Evolutionary conservation across 2,888 invertebrate genomes (phyloP), one percentile per base, ranked within the genome.

Genomic region (Callosobruchus maculatus): DNA sequence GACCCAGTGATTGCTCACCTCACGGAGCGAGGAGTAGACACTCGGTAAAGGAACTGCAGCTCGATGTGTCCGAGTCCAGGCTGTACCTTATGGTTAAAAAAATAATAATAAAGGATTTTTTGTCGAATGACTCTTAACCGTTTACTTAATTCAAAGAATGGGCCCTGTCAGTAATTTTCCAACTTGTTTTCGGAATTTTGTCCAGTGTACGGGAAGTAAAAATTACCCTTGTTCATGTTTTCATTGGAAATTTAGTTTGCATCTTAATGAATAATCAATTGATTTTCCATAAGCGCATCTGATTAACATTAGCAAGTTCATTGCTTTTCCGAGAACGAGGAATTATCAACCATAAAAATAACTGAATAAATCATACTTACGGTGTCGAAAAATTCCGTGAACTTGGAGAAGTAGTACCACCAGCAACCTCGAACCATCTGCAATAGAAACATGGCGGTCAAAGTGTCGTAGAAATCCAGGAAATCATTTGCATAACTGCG

Each of bases 361-460:
- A 18, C 13, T 49, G 49, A 49, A 49, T 49, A 18, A 49, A 49
- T 49, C 18, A 49, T 49, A 87, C 90, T 90, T 84, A 97, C 93
- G 83, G 98, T 98, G 89, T 98, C 98, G 85, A 97, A 93, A 88
- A 98, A 96, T 88, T 98, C 98, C 82, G 97, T 96, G 88, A 97
- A 97, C 89, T 98, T 98, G 84, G 97, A 96, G 88, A 98, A 93
- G 89, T 96, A 97, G 88, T 97, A 98, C 96, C 96, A 96, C 97
- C 97, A 98, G 88, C 97, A 97, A 68, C 95, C 95, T 83, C 91
- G 91, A 73, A 95, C 96, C 96, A 98, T 97, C 95, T 95, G 87
- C 20, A 82, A 82, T 71, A 70, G 70, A 71, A 18, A 49, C 30
- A 26, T 1, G 49, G 13, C 18, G 49, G 49, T 49, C 13, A 49